Percentiles rank a stretch among this genome's conserved stretches.
Evolutionary conservation across 2,113 vertebrate genomes (phyloP).

Genomic region (Forbesichthys agassizii): DNA sequence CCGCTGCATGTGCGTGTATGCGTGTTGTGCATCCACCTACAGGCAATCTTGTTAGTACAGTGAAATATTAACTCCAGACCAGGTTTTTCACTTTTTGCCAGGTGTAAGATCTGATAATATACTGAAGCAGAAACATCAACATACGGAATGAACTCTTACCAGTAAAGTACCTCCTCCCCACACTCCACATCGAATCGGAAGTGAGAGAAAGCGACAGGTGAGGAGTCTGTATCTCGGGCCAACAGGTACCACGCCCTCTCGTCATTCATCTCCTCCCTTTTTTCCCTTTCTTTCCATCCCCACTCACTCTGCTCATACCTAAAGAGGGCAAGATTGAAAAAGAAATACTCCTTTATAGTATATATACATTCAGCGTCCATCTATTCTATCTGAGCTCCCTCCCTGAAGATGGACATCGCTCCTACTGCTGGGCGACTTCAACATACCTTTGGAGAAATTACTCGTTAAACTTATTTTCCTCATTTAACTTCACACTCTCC

Average conservation of each 20-base stretch:
- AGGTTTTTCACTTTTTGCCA: too few species aligned
- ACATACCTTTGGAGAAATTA: too few species aligned
- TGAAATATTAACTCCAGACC: too few species aligned
- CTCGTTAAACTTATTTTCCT: too few species aligned
- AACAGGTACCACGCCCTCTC: constrained; percentile 92
- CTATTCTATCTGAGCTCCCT: too few species aligned
- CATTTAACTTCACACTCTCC: too few species aligned
- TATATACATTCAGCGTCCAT: too few species aligned
- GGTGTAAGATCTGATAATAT: not conserved
- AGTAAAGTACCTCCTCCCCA: constrained; percentile 92
- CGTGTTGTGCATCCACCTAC: too few species aligned
- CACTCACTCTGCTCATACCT: constrained; percentile 94
- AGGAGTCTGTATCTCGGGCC: constrained; percentile 78
- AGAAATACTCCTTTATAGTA: not conserved
- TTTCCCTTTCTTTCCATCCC: constrained; percentile 95
- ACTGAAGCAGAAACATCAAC: not conserved
- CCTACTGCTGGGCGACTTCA: too few species aligned
- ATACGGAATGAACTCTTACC: constrained; percentile 61
- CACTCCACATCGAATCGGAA: constrained; percentile 93
- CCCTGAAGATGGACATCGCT: too few species aligned
- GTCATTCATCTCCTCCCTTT: constrained; percentile 89
- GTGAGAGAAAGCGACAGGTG: constrained; percentile 89
- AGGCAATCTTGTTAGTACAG: too few species aligned
- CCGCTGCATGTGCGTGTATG: not conserved
- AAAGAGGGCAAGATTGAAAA: not conserved